Conservation (phyloP, 1,140 invertebrate genomes). For the Planococcus citri region DNA sequence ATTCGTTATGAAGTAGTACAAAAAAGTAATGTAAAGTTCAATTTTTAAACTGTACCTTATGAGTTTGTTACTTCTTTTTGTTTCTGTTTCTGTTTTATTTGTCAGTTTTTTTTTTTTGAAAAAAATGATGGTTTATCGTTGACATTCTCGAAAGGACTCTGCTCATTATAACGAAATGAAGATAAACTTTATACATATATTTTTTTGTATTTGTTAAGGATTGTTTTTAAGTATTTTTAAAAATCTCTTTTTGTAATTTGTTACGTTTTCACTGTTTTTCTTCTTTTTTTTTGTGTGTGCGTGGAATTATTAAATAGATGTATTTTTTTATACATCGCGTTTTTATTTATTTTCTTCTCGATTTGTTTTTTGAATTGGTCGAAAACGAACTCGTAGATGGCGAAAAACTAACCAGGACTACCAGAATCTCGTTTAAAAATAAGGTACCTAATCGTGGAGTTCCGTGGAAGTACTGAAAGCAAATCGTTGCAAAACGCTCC, state of each 20-base stretch:
- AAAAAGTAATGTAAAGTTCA: slow-evolving; percentile 1
- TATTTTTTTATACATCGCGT: neutral
- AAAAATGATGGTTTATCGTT: no score
- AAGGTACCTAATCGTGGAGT: no score
- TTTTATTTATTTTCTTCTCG: neutral
- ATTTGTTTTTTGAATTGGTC: no score
- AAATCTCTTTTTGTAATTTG: slow-evolving; percentile 1
- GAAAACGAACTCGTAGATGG: no score
- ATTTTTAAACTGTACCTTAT: neutral
- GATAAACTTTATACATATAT: neutral
- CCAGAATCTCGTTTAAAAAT: no score
- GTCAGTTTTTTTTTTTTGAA: neutral
- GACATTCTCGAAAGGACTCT: neutral
- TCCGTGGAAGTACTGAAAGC: no score
- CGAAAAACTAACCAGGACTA: no score
- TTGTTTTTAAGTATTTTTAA: neutral
- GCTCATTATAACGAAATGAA: neutral
- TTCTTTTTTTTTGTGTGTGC: neutral
- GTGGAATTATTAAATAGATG: neutral
- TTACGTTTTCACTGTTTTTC: neutral
- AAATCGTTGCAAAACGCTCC: no score
- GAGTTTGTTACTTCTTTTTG: neutral
- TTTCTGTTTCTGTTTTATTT: neutral
- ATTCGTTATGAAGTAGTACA: neutral
- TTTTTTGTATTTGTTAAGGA: neutral